phyloP scores from a whole-genome alignment of 2,888 invertebrate species.

The Hyalella azteca region DNA sequence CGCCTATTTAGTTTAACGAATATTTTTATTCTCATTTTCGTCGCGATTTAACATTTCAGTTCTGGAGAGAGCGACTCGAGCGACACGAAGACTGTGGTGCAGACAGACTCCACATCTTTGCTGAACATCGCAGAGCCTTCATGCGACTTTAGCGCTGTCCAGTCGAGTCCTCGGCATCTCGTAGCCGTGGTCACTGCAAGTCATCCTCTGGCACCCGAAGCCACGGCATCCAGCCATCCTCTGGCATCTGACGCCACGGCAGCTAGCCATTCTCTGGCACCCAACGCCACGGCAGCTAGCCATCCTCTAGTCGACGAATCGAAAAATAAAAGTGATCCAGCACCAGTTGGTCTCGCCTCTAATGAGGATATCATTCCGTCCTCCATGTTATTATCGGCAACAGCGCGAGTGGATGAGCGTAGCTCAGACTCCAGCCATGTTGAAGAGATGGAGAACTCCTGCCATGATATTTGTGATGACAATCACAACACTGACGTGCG shows the following conservation, averaged over 20 bases:
- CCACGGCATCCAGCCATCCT: background rate
- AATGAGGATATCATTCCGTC: too few species aligned
- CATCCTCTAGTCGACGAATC: too few species aligned
- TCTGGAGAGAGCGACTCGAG: constrained; percentile 58
- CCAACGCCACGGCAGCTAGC: background rate
- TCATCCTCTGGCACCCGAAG: background rate
- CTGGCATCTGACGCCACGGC: background rate
- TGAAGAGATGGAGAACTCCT: background rate
- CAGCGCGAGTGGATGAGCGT: background rate
- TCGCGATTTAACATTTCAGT: too few species aligned
- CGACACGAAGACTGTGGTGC: constrained; percentile 56
- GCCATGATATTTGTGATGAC: background rate
- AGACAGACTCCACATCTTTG: constrained; percentile 42
- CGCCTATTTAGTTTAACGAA: too few species aligned
- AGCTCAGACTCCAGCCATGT: background rate
- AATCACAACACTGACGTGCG: background rate
- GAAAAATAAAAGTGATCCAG: too few species aligned
- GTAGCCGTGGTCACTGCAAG: background rate
- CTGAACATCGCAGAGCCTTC: constrained; percentile 17
- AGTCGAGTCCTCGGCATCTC: background rate
- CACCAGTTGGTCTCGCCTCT: too few species aligned
- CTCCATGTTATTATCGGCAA: background rate
- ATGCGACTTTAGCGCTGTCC: background rate
- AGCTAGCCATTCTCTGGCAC: background rate
- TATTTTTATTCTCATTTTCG: too few species aligned